Base-by-base conservation (phyloP, 2,797 vertebrate genomes). In the Trachops cirrhosus region DNA sequence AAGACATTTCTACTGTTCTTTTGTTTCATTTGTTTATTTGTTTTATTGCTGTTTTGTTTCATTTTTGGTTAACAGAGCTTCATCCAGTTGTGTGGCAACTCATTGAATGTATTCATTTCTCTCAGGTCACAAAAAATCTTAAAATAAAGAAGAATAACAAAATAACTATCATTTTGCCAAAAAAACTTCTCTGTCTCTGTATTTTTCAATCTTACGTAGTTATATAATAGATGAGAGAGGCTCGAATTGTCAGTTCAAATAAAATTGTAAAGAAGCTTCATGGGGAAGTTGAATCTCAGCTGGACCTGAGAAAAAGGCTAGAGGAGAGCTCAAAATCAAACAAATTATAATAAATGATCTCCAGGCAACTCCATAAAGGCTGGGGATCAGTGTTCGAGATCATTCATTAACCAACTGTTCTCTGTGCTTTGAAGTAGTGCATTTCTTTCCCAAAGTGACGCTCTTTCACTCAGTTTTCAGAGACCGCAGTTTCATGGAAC, bases 321-420 rank as follows among this genome's bases (percentile, higher is more conserved):
- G 11, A 93, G 67, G 21, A 85, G 90, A 93, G 89, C 54, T 89
- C 39, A 93, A 75, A 79, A 83, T 67, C 62, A 91, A 94, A 92
- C 10, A 75, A 83, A 88, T 70, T 91, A 73, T 93, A 37, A 94
- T 67, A 83, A 89, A 95, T 94, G 37, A 29, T 89, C 57, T 89
- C 34, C 2, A 94, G 22, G 9, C 22, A 79, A 37, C 4, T 83
- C n/a, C 9, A 48, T 67, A 86, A 94, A 91, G 21, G 22, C 64
- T 93, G 18, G 12, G 24, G n/a, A 84, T 89, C 70, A 75, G 15
- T 52, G 32, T 4, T 77, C 77, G 89, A 93, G n/a, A 82, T 91
- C 15, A 39, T 82, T 70, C 94, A 54, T 86, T 94, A 93, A 70
- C 21, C 14, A 73, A 78, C 29, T 83, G 1, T 93, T 46, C 18